Evolutionary conservation across 2,797 vertebrate genomes (phyloP).

Genomic region (Lithobates sylvaticus): DNA sequence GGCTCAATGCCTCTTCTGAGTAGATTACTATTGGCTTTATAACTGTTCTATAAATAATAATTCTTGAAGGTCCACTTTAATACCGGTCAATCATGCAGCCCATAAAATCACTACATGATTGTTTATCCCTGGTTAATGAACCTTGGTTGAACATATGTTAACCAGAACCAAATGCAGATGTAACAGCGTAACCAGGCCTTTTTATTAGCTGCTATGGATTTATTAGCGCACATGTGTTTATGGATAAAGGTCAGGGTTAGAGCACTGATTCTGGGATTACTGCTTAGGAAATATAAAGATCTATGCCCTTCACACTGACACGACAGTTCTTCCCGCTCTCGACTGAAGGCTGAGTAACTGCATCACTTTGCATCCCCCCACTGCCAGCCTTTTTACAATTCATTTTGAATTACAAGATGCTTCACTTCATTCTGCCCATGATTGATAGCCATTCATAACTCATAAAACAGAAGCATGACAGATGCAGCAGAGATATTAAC

Average conservation of each 20-base stretch:
- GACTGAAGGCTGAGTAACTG: constrained; percentile 1
- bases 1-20: too few relatives aligned
- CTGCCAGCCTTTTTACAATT: constrained; percentile 43
- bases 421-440: constrained; percentile 34
- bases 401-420: constrained; percentile 55
- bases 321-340: not conserved
- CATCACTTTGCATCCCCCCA: constrained; percentile 23
- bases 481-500: constrained; percentile 55
- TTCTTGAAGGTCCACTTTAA: not conserved
- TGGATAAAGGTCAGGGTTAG: constrained; percentile 22
- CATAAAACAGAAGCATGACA: constrained; percentile 59
- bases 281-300: not conserved
- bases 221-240: not conserved
- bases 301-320: constrained; percentile 13
- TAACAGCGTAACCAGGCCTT: not conserved
- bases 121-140: constrained; percentile 1
- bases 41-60: too few relatives aligned
- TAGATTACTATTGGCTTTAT: too few relatives aligned
- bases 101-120: not conserved
- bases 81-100: not conserved
- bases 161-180: not conserved
- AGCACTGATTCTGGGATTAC: constrained; percentile 16
- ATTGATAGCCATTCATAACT: constrained; percentile 58
- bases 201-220: constrained; percentile 5
- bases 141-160: not conserved